Base-by-base conservation (phyloP, 2,797 vertebrate species). In the Chloroceryle amazona region DNA sequence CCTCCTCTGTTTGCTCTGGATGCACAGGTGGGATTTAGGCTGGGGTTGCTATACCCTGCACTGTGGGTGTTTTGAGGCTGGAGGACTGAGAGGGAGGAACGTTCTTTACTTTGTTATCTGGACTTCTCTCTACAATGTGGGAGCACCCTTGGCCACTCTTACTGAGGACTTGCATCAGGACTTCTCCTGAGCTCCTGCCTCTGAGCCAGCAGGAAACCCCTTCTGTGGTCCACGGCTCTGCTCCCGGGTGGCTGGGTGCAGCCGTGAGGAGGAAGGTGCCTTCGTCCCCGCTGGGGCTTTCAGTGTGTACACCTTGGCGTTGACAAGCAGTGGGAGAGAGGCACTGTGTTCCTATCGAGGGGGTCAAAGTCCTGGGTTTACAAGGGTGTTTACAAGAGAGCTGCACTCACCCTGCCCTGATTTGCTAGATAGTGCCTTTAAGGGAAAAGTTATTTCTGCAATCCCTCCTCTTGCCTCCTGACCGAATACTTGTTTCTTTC, bases 171-270 rank as follows among this genome's bases (percentile, higher is more conserved):
- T n/a, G 15, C 47, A 19, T 57, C 41, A 65, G 12, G 92, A 49
- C 33, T 76, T 90, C n/a, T 29, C 63, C 52, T 14, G 22, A 26
- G 25, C 16, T 25, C 37, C 47, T 10, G 49, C 25, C 49, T 12
- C 46, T 22, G 22, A 65, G 42, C 14, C 58, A 54, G 65, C 33
- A 65, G 51, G 12, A 54, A 71, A 26, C 8, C 41, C 18, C 39
- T 76, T 46, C 65, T 60, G 39, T 13, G 16, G 35, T 16, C 46
- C 31, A 9, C 6, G 20, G 31, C 46, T 61, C 47, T 1, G 3
- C n/a, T 68, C 29, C 22, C 1, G 0, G 20, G 13, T 0, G 0
- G 42, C 79, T 82, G 33, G 0, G 0, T 0, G 0, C 0, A 0
- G 65, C n/a, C 2, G 0, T 8, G 33, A 60, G 35, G 28, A 52